phyloP scores from a whole-genome alignment of 1,140 invertebrate genomes.

The Papilio polyxenes region DNA sequence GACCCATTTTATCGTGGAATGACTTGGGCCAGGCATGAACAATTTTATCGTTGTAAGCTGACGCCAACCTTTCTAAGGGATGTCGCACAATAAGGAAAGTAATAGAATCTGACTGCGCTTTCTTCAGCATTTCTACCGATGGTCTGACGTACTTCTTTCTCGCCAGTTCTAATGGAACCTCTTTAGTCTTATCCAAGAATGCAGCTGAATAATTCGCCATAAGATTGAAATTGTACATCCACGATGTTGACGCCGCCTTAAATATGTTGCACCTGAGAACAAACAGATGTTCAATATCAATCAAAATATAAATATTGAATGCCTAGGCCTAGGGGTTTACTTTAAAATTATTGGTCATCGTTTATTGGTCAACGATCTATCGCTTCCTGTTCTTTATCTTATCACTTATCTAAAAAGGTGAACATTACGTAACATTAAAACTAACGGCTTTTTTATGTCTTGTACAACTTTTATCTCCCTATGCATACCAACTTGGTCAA shows the following conservation, averaged over 20 bases:
- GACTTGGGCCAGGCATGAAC: conserved; percentile 90
- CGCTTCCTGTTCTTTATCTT: not conserved
- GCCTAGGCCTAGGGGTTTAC: no score
- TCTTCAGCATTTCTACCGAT: conserved; percentile 83
- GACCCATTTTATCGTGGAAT: conserved; percentile 89
- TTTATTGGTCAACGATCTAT: not conserved
- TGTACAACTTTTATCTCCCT: not conserved
- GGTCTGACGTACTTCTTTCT: conserved; percentile 89
- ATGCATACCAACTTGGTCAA: not conserved
- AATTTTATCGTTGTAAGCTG: conserved; percentile 94
- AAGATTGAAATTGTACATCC: conserved; percentile 94
- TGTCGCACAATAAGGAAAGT: conserved; percentile 94
- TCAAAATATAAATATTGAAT: no score
- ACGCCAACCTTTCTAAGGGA: conserved; percentile 93
- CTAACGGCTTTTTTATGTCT: not conserved
- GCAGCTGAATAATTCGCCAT: conserved; percentile 89
- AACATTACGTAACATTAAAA: not conserved
- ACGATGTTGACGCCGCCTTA: conserved; percentile 92
- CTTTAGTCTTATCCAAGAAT: conserved; percentile 87
- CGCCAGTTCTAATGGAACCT: conserved; percentile 88
- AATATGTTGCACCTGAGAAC: conserved; percentile 88
- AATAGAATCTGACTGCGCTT: conserved; percentile 81
- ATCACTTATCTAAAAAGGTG: not conserved
- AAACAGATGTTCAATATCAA: not conserved
- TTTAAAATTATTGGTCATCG: no score